phyloP scores from a whole-genome alignment of 2,888 invertebrate genomes.

The Bibio marci region DNA sequence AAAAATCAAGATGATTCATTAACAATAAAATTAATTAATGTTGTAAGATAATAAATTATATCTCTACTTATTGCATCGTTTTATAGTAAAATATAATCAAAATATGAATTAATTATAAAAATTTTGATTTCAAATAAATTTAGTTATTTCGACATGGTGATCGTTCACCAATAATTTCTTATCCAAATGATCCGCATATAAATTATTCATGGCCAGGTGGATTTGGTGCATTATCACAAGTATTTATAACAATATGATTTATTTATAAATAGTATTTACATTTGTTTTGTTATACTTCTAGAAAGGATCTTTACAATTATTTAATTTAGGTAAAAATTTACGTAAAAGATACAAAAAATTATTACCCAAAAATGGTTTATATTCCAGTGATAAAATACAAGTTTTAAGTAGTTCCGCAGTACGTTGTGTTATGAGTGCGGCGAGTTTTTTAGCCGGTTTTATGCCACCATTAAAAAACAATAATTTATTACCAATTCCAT shows the following conservation, averaged over 20 bases:
- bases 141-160: neutral
- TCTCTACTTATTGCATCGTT: too few species aligned
- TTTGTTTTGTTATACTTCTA: conserved; percentile 23
- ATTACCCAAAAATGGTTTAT: conserved; percentile 38
- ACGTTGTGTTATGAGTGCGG: conserved; percentile 74
- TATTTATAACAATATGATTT: conserved; percentile 27
- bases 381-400: conserved; percentile 40
- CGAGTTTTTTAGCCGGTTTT: conserved; percentile 58
- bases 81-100: neutral
- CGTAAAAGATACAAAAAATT: conserved; percentile 50
- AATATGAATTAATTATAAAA: too few species aligned
- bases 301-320: conserved; percentile 60
- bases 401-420: conserved; percentile 60
- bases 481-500: conserved; percentile 32
- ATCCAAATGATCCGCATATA: conserved; percentile 64
- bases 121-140: too few species aligned
- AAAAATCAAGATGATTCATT: too few species aligned
- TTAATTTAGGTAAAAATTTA: conserved; percentile 54
- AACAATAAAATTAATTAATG: too few species aligned
- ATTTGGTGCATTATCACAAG: conserved; percentile 60
- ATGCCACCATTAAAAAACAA: conserved; percentile 24
- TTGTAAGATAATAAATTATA: too few species aligned
- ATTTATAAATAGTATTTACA: neutral
- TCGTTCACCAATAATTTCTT: conserved; percentile 46
- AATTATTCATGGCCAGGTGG: conserved; percentile 68